Base-by-base conservation (phyloP, 2,113 vertebrate species). In the Misgurnus anguillicaudatus region DNA sequence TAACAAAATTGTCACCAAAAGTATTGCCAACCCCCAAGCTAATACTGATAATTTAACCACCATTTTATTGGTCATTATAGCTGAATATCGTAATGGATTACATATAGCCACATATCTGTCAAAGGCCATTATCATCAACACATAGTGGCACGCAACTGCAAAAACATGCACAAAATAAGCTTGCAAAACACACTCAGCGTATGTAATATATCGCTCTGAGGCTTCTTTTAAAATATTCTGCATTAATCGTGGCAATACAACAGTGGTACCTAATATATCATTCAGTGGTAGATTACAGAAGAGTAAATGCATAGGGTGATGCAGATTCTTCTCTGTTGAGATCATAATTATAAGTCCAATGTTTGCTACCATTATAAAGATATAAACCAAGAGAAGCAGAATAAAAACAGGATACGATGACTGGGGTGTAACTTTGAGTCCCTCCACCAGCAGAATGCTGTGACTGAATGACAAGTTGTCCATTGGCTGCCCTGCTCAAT, bases 231-330 rank as follows among this genome's bases (percentile, higher is more conserved):
- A 83, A 16, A 87, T 4, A 6, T 88, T 72, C 0, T 39, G 63
- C 19, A 91, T 76, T 36, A 89, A 16, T 0, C 5, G 86, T 19
- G 89, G 89, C 0, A 90, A 0, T 6, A 91, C 9, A 0, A 21
- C 5, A 7, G 87, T 79, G 4, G 78, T 80, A 0, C 89, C 89
- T 0, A 90, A 71, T 0, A 55, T 65, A 5, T 91, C 89, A 3
- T 90, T 90, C 6, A 89, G 11, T 2, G 85, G 81, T 55, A 91
- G 58, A 78, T 87, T 91, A 14, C 88, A 90, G 67, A 87, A 85
- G 2, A 91, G 85, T 55, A 91, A 78, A 31, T 89, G 90, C 90
- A 92, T 91, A 58, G 91, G 90, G 75, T 89, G 83, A 10, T 90
- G 90, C 7, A 91, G 87, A 71, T 81, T 87, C n/a, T 67, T 85